Evolutionary conservation across 2,113 vertebrate genomes (phyloP).

Genomic region (Tinamus guttatus): DNA sequence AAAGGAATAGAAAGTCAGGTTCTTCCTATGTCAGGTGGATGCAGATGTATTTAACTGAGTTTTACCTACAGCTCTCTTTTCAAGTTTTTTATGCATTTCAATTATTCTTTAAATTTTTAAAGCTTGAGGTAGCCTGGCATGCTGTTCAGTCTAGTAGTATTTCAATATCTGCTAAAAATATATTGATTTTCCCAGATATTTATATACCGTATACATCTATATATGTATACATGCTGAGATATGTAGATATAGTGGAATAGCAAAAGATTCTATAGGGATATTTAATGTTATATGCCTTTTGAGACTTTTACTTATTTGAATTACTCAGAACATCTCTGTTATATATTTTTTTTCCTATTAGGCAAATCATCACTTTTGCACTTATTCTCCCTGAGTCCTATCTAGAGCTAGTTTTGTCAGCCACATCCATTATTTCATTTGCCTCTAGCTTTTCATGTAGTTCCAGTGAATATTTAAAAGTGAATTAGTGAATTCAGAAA

Average conservation of each 20-base stretch:
- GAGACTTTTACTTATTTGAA: not conserved
- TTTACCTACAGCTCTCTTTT: not conserved
- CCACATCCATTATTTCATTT: not conserved
- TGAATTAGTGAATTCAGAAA: not conserved
- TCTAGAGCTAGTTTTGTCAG: not conserved
- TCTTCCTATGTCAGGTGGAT: not conserved
- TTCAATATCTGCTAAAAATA: not conserved
- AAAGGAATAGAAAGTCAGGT: not conserved
- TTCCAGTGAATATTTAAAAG: not conserved
- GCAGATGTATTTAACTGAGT: not conserved
- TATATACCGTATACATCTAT: too few relatives aligned
- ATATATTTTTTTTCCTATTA: not conserved
- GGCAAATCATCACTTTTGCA: not conserved
- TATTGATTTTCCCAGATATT: not conserved
- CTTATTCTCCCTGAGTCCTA: not conserved
- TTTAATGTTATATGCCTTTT: not conserved
- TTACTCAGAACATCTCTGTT: not conserved
- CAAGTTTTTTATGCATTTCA: not conserved
- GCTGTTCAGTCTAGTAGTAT: not conserved
- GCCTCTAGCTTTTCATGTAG: not conserved
- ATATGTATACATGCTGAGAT: not conserved
- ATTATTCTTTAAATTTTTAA: not conserved
- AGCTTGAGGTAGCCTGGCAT: not conserved
- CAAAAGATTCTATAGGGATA: not conserved
- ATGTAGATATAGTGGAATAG: not conserved